Conservation (phyloP, 2,113 vertebrate species). For the Herpetotheres cachinnans region DNA sequence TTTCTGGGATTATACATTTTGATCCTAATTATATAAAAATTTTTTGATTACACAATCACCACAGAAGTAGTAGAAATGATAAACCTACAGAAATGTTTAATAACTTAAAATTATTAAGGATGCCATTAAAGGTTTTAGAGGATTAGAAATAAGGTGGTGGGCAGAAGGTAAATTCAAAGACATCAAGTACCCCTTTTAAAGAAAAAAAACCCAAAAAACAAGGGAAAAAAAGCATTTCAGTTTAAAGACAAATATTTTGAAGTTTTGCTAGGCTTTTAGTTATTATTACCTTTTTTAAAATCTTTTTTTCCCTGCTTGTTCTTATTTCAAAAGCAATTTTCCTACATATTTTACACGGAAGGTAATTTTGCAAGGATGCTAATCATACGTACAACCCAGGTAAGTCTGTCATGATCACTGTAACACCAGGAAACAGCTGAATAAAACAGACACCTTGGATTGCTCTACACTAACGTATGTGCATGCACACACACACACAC, state of each 20-base stretch:
- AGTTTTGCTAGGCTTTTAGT: background rate
- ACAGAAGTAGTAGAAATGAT: background rate
- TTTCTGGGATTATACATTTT: background rate
- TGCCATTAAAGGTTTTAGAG: background rate
- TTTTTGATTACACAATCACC: background rate
- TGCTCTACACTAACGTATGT: background rate
- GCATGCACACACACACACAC: rapidly evolving
- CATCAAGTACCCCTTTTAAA: background rate
- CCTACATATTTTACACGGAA: background rate
- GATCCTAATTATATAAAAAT: background rate
- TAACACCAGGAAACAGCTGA: background rate
- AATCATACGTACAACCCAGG: background rate
- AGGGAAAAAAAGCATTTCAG: background rate
- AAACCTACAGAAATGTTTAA: background rate
- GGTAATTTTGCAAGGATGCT: background rate
- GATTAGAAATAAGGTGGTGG: background rate
- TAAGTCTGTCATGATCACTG: background rate
- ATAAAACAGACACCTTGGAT: background rate
- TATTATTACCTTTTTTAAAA: background rate
- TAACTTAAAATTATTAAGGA: background rate
- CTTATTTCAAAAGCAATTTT: background rate
- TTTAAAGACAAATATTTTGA: background rate
- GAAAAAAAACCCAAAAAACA: rapidly evolving
- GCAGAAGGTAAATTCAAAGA: background rate
- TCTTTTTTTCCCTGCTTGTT: background rate